Conservation (phyloP, 2,113 vertebrate genomes). For the Nycticebus coucang region DNA sequence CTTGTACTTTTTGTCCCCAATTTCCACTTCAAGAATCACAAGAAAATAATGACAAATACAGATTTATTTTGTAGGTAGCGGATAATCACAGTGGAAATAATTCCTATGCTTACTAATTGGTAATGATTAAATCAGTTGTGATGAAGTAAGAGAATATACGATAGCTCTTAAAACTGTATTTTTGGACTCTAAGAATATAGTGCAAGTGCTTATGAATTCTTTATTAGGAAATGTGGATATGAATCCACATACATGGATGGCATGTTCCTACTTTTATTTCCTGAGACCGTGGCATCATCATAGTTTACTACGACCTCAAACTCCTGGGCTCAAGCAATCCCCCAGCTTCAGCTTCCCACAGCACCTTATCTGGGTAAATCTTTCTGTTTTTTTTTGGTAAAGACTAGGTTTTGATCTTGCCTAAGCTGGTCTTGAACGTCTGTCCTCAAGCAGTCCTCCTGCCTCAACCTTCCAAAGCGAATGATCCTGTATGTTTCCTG, state of each 20-base stretch:
- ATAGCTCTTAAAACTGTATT: neutral
- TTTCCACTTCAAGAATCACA: neutral
- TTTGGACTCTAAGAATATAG: neutral
- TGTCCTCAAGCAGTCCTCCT: too few species aligned
- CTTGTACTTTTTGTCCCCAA: neutral
- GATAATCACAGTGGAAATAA: neutral
- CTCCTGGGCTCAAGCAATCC: too few species aligned
- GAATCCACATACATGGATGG: neutral
- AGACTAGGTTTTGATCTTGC: too few species aligned
- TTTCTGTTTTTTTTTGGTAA: too few species aligned
- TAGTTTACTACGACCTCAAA: too few species aligned
- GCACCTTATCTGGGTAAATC: too few species aligned
- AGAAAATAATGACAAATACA: slow-evolving; percentile 18
- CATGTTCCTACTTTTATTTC: neutral
- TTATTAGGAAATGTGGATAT: neutral
- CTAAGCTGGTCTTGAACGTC: too few species aligned
- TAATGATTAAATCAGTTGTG: neutral
- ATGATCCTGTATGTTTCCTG: neutral
- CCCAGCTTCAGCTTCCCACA: too few species aligned
- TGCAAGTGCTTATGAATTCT: neutral
- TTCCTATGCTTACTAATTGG: neutral
- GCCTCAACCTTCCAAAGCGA: too few species aligned
- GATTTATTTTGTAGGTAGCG: neutral
- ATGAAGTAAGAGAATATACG: neutral
- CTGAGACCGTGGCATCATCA: too few species aligned